Base-by-base conservation (phyloP, 2,113 vertebrate genomes). In the Rhadina sibilatrix region DNA sequence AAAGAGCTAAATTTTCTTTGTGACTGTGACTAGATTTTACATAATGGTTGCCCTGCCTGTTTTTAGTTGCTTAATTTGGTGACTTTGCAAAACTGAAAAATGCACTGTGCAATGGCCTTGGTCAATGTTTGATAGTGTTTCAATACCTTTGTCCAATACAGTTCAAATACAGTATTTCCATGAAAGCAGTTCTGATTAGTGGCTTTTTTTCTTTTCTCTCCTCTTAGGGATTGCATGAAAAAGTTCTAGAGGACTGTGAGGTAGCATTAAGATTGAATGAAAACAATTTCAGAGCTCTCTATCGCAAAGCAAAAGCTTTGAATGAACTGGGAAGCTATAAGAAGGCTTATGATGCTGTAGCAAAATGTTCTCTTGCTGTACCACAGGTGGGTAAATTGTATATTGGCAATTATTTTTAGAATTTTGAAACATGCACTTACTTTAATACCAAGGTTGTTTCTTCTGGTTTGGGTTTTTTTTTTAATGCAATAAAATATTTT, bases 301-400 rank as follows among this genome's bases (percentile, higher is more conserved):
- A 99, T 95, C 98, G 99, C 88, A 99, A 99, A 97, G 98, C 99
- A 44, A 98, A 98, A 96, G 98, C 98, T 54, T 97, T 99, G 65
- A 99, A 98, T 23, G 98, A 99, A 30, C 71, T 99, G 95, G 98
- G 99, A 81, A 98, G 97, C 81, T 98, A 98, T 96, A 98, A 98
- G 83, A 99, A 99, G 88, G 99, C 99, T 90, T 99, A 99, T 24
- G 99, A 99, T 52, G 98, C 98, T n/a, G 98, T 99, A 56, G 99
- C 99, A 79, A 99, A 99, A 97, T 99, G 99, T 87, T 99, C 99
- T 75, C 97, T 99, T 86, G 98, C 98, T 53, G 98, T 99, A 87
- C 99, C 99, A 64, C 99, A 99, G 98, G 99, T 99, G 95, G 93
- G 97, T 71, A 46, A n/a, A 84, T 83, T 50, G 23, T 30, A 14